These are phyloP conservation scores for Adoxophyes honmai DNA, from an alignment of 1,140 invertebrate species.

Conservation along the genomic window DNA sequence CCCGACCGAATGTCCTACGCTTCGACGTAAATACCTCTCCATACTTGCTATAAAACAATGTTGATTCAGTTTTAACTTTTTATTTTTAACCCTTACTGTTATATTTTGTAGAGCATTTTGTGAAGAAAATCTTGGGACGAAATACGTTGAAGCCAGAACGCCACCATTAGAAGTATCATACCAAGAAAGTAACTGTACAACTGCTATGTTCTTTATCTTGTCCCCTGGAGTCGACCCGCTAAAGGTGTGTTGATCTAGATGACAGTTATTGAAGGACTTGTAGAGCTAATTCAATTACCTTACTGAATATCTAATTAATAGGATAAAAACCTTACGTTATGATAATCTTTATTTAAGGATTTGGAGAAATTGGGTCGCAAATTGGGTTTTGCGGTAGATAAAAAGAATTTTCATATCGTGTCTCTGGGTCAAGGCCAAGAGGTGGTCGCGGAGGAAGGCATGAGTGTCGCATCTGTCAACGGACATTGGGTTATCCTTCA, in stretches of 20 bases:
- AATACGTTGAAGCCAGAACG: constrained; percentile 87
- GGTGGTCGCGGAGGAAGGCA: constrained; percentile 90
- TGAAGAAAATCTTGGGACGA: constrained; percentile 91
- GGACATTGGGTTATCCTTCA: constrained; percentile 96
- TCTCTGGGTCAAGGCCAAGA: constrained; percentile 97
- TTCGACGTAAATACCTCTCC: constrained; percentile 45
- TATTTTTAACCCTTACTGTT: constrained; percentile 49
- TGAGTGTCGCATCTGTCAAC: constrained; percentile 85
- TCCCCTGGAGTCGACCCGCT: constrained; percentile 96
- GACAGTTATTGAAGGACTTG: not conserved
- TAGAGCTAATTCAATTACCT: not conserved
- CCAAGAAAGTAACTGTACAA: constrained; percentile 89
- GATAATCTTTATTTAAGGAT: constrained; percentile 44
- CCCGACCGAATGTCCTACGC: constrained; percentile 94
- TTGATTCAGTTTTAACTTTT: constrained; percentile 8
- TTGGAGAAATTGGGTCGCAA: constrained; percentile 74
- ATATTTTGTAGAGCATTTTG: constrained; percentile 77
- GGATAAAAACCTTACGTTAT: too few species aligned
- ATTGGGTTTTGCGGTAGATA: constrained; percentile 89
- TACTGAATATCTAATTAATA: constrained; percentile 1
- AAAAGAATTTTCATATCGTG: constrained; percentile 93
- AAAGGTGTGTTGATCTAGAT: constrained; percentile 70
- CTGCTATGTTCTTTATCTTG: constrained; percentile 96
- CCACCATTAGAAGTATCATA: constrained; percentile 91
- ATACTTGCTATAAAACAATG: not conserved